Conservation (phyloP, 2,113 vertebrate genomes). For the Scomber colias region DNA sequence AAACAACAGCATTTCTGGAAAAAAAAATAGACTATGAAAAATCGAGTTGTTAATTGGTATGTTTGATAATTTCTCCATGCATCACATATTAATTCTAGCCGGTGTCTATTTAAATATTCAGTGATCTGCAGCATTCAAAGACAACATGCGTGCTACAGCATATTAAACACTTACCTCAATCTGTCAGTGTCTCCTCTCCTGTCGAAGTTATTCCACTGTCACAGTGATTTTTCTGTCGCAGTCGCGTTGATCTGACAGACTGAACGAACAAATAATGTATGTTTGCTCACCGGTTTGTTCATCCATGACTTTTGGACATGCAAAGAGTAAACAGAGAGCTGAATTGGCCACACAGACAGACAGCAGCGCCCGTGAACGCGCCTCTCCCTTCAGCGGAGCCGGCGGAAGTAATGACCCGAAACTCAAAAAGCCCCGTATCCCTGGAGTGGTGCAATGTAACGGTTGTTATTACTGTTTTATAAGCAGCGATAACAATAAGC, state of each 20-base stretch:
- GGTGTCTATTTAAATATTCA: neutral
- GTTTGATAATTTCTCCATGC: neutral
- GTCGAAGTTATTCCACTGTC: slow-evolving; percentile 18
- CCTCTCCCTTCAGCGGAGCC: neutral
- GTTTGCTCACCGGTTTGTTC: slow-evolving; percentile 52
- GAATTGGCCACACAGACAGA: neutral
- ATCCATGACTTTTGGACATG: slow-evolving; percentile 76
- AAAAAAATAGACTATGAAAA: neutral
- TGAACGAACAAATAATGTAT: neutral
- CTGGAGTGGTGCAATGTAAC: neutral
- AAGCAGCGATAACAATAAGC: no score
- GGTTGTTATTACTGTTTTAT: neutral
- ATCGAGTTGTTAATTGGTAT: neutral
- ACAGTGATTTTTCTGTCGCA: neutral
- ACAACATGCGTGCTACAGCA: neutral
- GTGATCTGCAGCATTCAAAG: neutral
- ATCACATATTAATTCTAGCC: neutral
- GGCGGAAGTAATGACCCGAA: slow-evolving; percentile 35
- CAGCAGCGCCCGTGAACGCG: slow-evolving; percentile 1
- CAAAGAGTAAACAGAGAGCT: slow-evolving; percentile 44
- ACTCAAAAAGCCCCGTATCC: slow-evolving; percentile 1
- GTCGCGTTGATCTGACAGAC: neutral
- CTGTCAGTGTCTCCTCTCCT: neutral
- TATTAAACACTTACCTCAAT: slow-evolving; percentile 30
- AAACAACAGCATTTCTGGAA: neutral